Evolutionary conservation across 2,113 vertebrate species (phyloP).

Genomic region (Tachuris rubrigastra): DNA sequence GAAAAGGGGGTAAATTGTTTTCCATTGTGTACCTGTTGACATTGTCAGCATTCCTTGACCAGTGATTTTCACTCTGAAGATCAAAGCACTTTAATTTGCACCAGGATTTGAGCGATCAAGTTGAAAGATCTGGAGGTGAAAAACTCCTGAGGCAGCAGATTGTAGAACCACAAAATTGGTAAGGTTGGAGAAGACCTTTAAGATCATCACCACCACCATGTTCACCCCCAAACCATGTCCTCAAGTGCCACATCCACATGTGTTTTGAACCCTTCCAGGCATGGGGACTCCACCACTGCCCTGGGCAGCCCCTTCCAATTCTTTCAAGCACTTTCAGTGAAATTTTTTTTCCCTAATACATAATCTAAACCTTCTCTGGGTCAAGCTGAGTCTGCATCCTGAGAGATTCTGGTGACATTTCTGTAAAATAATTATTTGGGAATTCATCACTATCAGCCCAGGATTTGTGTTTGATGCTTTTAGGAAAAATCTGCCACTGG

Average conservation of each 20-base stretch:
- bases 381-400: neutral
- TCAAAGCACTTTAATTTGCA: neutral
- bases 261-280: neutral
- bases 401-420: neutral
- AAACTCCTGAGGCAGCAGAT: neutral
- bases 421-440: neutral
- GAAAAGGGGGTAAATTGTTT: neutral
- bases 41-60: neutral
- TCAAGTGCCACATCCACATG: neutral
- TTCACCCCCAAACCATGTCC: neutral
- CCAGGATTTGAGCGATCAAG: neutral
- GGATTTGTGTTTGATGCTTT: neutral
- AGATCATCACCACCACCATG: neutral
- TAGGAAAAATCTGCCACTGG: neutral
- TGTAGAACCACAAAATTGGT: neutral
- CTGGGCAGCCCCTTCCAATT: neutral
- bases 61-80: neutral
- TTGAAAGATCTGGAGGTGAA: neutral
- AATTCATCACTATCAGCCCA: neutral
- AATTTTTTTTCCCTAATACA: neutral
- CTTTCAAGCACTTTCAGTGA: neutral
- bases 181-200: neutral
- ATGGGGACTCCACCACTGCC: neutral
- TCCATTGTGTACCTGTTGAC: neutral
- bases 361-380: neutral